These are phyloP conservation scores for Eudyptes chrysolophus DNA, from an alignment of 2,113 vertebrate species.

Conservation along the genomic window DNA sequence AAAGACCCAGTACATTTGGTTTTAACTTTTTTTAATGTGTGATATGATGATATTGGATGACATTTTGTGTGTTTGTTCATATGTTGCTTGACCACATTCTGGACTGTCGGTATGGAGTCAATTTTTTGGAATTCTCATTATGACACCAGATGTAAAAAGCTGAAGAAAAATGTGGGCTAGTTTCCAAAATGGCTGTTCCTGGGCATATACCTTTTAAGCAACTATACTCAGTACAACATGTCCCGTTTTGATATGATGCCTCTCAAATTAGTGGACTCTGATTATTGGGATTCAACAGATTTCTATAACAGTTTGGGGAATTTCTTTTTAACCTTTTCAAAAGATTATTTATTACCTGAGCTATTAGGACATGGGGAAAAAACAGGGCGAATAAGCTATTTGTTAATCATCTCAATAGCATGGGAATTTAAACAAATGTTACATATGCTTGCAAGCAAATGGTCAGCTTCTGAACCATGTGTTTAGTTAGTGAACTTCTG, in stretches of 20 bases:
- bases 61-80: background rate
- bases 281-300: background rate
- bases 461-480: constrained; percentile 60
- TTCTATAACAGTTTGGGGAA: background rate
- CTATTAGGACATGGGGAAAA: background rate
- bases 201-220: background rate
- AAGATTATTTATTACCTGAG: background rate
- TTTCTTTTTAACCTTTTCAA: background rate
- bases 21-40: background rate
- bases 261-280: background rate
- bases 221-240: background rate
- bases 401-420: constrained; percentile 48
- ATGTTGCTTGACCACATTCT: background rate
- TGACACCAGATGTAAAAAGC: background rate
- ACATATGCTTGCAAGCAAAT: constrained; percentile 60
- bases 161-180: background rate
- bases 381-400: background rate
- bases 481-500: constrained; percentile 41
- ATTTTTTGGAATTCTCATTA: background rate
- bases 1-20: background rate
- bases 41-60: background rate
- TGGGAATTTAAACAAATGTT: constrained; percentile 65
- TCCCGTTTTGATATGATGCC: background rate
- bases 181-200: background rate
- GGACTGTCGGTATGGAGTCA: background rate